Percentiles rank a stretch among this genome's conserved stretches.
Conservation (phyloP, 2,888 invertebrate genomes). For the Aquatica leii region DNA sequence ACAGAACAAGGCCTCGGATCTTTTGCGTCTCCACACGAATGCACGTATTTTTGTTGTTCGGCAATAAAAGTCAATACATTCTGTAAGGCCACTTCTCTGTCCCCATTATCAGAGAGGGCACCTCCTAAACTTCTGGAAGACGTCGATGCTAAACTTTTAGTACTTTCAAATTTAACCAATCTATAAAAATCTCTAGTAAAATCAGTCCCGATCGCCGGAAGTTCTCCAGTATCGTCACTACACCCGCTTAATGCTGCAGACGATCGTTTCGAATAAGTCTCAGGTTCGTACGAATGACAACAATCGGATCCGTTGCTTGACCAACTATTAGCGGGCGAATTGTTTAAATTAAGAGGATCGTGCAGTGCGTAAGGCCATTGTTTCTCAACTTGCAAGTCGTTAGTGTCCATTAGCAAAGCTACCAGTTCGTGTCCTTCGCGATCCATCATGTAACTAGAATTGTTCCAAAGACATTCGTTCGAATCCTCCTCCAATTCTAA, state of each 20-base stretch:
- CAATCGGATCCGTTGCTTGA: constrained; percentile 64
- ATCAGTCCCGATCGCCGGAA: constrained; percentile 74
- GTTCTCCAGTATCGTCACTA: constrained; percentile 70
- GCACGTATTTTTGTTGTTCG: constrained; percentile 77
- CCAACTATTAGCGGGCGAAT: constrained; percentile 69
- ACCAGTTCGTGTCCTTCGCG: constrained; percentile 73
- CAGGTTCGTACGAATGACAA: constrained; percentile 60
- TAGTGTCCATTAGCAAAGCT: constrained; percentile 63
- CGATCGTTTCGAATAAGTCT: constrained; percentile 72
- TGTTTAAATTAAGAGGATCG: constrained; percentile 45
- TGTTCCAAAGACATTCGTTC: constrained; percentile 78
- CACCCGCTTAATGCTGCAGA: constrained; percentile 73
- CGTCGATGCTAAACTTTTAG: constrained; percentile 79
- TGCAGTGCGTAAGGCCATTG: constrained; percentile 71
- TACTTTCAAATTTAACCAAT: constrained; percentile 82
- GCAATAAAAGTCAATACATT: constrained; percentile 79
- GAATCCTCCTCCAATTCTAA: constrained; percentile 78
- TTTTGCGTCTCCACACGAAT: constrained; percentile 65
- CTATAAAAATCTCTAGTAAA: constrained; percentile 84
- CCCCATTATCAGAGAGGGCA: constrained; percentile 66
- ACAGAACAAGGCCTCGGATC: constrained; percentile 67
- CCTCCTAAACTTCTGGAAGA: constrained; percentile 73
- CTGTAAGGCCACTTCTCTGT: constrained; percentile 74
- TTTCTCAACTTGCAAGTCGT: constrained; percentile 64
- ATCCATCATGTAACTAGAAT: constrained; percentile 74